phyloP scores from a whole-genome alignment of 64 coral and sea anemone genomes.

The Pocillopora damicornis region DNA sequence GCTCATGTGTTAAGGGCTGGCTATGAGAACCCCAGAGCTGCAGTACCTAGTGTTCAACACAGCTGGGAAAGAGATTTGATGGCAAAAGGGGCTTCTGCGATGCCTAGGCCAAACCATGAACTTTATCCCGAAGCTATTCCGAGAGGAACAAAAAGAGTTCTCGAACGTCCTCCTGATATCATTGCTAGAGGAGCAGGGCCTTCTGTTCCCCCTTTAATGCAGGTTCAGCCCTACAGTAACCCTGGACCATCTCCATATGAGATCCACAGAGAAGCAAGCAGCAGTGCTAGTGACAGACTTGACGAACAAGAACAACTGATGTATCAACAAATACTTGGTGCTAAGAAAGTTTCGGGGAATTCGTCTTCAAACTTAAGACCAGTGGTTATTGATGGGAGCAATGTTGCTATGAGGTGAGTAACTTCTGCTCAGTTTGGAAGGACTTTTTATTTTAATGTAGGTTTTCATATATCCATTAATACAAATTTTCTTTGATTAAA shows the following conservation, averaged over 20 bases:
- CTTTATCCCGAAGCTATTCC: neutral
- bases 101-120: conserved; percentile 4
- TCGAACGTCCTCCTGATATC: conserved; percentile 9
- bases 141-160: conserved; percentile 11
- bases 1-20: neutral
- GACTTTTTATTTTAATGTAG: neutral
- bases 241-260: neutral
- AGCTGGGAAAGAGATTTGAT: conserved; percentile 22
- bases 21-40: neutral
- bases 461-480: too few species aligned
- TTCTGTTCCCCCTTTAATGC: conserved; percentile 3
- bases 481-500: neutral
- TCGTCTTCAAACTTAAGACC: conserved; percentile 71
- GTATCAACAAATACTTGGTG: conserved; percentile 68
- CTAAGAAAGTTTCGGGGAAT: conserved; percentile 31
- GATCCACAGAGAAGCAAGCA: neutral
- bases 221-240: neutral
- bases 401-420: conserved; percentile 96
- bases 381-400: conserved; percentile 98
- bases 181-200: conserved; percentile 1
- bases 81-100: neutral
- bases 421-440: too few species aligned
- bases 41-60: neutral
- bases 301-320: conserved; percentile 71
- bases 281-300: conserved; percentile 19